A percentile compares a stretch with the other conserved stretches of the same genome.
phyloP scores from a whole-genome alignment of 2,113 vertebrate species.

The Hydrolagus affinis region DNA sequence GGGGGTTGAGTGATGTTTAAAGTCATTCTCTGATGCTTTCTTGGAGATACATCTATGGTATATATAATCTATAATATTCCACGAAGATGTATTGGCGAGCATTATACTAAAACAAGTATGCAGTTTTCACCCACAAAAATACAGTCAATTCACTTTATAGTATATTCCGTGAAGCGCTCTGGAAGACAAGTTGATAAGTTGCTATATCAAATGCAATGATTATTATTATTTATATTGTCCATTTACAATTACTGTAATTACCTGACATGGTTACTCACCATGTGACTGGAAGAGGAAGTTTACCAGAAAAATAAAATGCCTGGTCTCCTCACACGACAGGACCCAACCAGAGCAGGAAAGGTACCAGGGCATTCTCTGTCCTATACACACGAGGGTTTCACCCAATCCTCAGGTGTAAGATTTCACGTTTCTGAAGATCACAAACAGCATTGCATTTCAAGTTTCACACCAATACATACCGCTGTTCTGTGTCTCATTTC shows the following conservation, averaged over 20 bases:
- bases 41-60: not conserved
- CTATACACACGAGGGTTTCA: not conserved
- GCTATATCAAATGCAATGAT: too few relatives aligned
- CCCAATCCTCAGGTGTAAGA: too few relatives aligned
- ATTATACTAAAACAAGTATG: not conserved
- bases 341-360: not conserved
- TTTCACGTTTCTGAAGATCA: not conserved
- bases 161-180: too few relatives aligned
- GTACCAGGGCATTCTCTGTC: not conserved
- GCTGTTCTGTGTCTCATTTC: too few relatives aligned
- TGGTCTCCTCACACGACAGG: not conserved
- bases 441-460: conserved; percentile 1
- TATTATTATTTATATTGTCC: conserved; percentile 7
- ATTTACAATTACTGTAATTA: not conserved
- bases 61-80: not conserved
- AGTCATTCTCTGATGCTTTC: too few relatives aligned
- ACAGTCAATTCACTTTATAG: too few relatives aligned
- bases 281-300: not conserved
- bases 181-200: too few relatives aligned
- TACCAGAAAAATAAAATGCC: not conserved
- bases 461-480: not conserved
- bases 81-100: not conserved
- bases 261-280: not conserved
- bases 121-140: too few relatives aligned
- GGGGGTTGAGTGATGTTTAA: too few relatives aligned